Evolutionary conservation across 2,888 invertebrate species (phyloP), one percentile per base, ranked within the genome.

Genomic region (Spicauda simplicius): DNA sequence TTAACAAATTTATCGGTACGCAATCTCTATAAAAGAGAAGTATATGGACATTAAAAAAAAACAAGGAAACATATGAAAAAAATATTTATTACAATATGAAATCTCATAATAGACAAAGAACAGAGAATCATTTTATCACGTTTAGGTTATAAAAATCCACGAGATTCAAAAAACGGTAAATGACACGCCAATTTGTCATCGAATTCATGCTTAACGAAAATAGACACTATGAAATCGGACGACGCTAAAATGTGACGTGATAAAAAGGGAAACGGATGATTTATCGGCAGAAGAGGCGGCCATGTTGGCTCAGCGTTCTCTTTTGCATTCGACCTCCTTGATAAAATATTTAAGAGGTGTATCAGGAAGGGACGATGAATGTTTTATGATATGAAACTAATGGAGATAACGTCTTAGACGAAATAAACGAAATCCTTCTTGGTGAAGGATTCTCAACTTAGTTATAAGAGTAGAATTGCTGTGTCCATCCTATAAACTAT

Each of bases 171-270:
- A 58, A 53, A 66, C 37, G 45, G 65, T 59, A 66, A 65, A 66
- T 66, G 54, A 61, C 65, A 65, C 69, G 69, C 70, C 73, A 75
- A 75, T 79, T 79, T 80, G 77, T 80, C 80, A 81, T 75, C 78
- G 72, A 75, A 73, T 72, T 78, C 78, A 76, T 72, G 73, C 74
- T 69, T 73, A 76, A 78, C 77, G 76, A 78, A 80, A 84, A 86
- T 80, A 80, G 81, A 78, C 80, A 78, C 77, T 76, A 76, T 79
- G 78, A 80, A 82, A 83, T 80, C 82, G 79, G 77, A 80, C 72
- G 76, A 77, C 74, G 75, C 76, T 74, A 78, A 78, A 80, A 78
- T 75, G 70, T 77, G 79, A 75, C 79, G 75, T 72, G 77, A 79
- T 25, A 82, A 83, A 81, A 80, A 76, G 72, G 78, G 73, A 80